These are phyloP conservation scores for Bombycilla garrulus DNA, from an alignment of 2,113 vertebrate species.

Conservation along the genomic window DNA sequence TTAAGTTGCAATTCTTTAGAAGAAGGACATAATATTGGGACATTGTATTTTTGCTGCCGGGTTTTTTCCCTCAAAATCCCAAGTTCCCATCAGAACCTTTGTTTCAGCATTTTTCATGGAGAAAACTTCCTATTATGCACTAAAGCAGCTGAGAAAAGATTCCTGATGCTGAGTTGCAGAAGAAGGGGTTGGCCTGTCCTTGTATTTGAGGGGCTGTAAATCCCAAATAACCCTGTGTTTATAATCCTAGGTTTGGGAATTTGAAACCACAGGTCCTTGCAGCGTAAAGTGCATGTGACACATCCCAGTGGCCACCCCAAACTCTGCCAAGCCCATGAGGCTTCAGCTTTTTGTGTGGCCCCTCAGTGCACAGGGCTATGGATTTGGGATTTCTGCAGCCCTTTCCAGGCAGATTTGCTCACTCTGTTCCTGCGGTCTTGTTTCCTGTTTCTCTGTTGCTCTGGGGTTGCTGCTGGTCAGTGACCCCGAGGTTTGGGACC, in stretches of 20 bases:
- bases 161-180: not conserved
- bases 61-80: not conserved
- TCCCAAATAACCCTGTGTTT: not conserved
- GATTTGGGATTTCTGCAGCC: not conserved
- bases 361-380: not conserved
- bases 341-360: not conserved
- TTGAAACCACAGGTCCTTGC: not conserved
- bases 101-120: not conserved
- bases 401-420: not conserved
- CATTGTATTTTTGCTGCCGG: not conserved
- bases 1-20: not conserved
- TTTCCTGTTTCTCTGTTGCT: not conserved
- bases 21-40: not conserved
- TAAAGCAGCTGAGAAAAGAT: not conserved
- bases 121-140: not conserved
- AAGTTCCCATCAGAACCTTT: not conserved
- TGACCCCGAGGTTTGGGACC: rapidly evolving
- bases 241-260: not conserved
- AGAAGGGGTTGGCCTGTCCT: not conserved
- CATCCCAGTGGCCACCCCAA: not conserved
- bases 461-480: not conserved
- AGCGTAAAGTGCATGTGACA: not conserved
- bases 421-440: rapidly evolving
- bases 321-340: not conserved
- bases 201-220: not conserved